Evolutionary conservation across 2,113 vertebrate species (phyloP).

Genomic region (Microcebus lehilahytsara): DNA sequence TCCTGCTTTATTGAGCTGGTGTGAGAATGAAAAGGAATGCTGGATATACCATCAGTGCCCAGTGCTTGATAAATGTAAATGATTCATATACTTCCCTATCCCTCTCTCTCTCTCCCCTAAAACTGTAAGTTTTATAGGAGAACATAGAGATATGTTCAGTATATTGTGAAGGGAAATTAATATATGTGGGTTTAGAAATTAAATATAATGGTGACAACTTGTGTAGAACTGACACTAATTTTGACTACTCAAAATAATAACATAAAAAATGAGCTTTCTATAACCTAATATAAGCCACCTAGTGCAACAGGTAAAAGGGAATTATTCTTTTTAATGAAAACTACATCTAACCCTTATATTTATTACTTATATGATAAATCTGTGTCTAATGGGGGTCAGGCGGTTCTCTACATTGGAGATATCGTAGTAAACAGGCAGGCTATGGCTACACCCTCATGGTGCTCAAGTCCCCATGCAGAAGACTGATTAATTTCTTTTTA

Average conservation of each 20-base stretch:
- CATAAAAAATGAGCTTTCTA: neutral
- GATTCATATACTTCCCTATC: neutral
- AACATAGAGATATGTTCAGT: neutral
- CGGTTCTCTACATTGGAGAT: neutral
- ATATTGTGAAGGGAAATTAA: neutral
- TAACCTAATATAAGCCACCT: neutral
- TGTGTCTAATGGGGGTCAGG: neutral
- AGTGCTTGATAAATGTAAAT: neutral
- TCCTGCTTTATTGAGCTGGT: neutral
- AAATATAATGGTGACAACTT: neutral
- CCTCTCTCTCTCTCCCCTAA: neutral
- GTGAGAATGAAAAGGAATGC: neutral
- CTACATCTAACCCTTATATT: neutral
- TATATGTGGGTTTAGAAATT: neutral
- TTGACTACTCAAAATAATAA: neutral
- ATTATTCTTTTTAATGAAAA: neutral
- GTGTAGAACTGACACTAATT: neutral
- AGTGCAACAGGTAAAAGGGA: neutral
- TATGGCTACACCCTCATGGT: too few relatives aligned
- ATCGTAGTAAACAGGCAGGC: accelerated
- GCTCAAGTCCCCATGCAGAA: neutral
- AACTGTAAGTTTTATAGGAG: neutral
- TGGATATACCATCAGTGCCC: neutral
- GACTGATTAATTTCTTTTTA: neutral
- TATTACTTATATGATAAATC: neutral